phyloP scores from a whole-genome alignment of 2,888 invertebrate genomes.

The Acanthosoma haemorrhoidale region DNA sequence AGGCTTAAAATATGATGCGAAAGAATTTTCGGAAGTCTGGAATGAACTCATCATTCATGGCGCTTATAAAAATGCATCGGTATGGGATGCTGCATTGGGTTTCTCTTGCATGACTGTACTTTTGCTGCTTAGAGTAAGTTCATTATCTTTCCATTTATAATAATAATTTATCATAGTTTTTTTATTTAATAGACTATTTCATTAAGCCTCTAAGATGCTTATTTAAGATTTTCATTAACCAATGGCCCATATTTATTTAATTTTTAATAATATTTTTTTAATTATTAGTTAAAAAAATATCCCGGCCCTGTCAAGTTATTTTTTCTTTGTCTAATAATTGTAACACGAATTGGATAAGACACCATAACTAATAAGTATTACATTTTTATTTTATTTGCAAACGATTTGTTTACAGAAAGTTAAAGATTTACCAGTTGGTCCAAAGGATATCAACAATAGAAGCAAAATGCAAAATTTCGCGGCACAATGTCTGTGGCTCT shows the following conservation, averaged over 20 bases:
- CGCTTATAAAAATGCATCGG: conserved; percentile 48
- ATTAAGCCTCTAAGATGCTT: background rate
- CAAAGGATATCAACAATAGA: conserved; percentile 49
- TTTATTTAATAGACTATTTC: no score
- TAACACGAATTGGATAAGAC: background rate
- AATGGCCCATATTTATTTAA: background rate
- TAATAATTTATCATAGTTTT: background rate
- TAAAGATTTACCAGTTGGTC: conserved; percentile 57
- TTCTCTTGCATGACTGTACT: conserved; percentile 63
- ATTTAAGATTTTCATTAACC: background rate
- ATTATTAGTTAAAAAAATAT: no score
- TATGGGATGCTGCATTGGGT: conserved; percentile 66
- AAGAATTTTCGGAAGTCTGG: conserved; percentile 67
- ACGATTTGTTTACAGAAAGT: conserved; percentile 55
- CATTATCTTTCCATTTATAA: no score
- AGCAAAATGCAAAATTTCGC: conserved; percentile 48
- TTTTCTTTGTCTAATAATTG: no score
- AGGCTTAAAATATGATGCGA: conserved; percentile 62
- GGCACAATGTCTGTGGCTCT: conserved; percentile 61
- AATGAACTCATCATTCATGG: conserved; percentile 56
- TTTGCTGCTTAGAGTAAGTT: conserved; percentile 61
- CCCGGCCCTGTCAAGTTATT: no score
- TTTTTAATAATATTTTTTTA: background rate
- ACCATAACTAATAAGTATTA: background rate
- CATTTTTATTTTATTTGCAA: background rate